A percentile compares a stretch with the other conserved stretches of the same genome.
Evolutionary conservation across 2,113 vertebrate genomes (phyloP).

Genomic region (Macquaria ambigua): DNA sequence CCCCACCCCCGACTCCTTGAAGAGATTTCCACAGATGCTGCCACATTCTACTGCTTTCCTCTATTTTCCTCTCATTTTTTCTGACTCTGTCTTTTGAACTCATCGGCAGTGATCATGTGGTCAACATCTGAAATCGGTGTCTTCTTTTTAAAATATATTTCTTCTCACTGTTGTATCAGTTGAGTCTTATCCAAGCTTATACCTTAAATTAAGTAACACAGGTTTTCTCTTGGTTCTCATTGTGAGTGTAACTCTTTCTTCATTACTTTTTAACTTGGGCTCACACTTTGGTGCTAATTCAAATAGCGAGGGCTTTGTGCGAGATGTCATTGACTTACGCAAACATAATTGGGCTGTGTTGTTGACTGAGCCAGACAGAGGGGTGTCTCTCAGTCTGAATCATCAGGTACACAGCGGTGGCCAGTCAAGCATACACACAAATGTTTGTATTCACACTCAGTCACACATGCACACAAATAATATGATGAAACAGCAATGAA

Average conservation of each 20-base stretch:
- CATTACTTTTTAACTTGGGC: neutral
- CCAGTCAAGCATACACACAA: slow-evolving; percentile 16
- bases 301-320: slow-evolving; percentile 65
- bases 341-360: slow-evolving; percentile 69
- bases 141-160: neutral
- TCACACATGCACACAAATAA: neutral
- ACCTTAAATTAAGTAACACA: neutral
- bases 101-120: slow-evolving; percentile 16
- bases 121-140: slow-evolving; percentile 6
- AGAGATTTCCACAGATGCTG: slow-evolving; percentile 79
- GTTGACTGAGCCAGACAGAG: slow-evolving; percentile 62
- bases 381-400: slow-evolving; percentile 51
- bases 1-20: slow-evolving; percentile 66
- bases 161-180: neutral
- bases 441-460: neutral
- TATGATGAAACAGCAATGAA: neutral
- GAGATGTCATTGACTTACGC: slow-evolving; percentile 62
- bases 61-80: slow-evolving; percentile 54
- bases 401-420: slow-evolving; percentile 23
- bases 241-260: slow-evolving; percentile 11
- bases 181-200: neutral
- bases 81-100: slow-evolving; percentile 18
- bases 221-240: neutral
- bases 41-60: slow-evolving; percentile 71
- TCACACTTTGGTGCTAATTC: slow-evolving; percentile 64